Conservation (phyloP, 1,140 invertebrate genomes). For the Sesamia nonagrioides region DNA sequence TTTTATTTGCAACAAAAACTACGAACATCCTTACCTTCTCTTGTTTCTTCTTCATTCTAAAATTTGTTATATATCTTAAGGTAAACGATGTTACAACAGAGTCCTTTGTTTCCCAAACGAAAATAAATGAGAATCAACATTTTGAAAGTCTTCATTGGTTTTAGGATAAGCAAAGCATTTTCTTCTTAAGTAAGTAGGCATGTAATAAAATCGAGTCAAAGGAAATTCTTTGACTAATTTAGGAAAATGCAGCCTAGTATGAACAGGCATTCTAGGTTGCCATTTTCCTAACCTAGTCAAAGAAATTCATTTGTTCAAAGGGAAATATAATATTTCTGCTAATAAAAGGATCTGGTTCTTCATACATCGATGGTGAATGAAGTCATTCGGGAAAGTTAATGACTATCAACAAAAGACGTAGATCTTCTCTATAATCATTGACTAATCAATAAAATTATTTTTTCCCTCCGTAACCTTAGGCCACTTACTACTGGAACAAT, state of each 20-base stretch:
- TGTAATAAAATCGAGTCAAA: conserved; percentile 8
- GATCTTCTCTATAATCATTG: too few species aligned
- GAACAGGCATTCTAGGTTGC: background rate
- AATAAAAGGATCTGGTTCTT: background rate
- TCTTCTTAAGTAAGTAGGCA: conserved; percentile 6
- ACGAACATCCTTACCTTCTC: too few species aligned
- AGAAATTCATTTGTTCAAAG: too few species aligned
- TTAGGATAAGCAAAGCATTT: conserved; percentile 22
- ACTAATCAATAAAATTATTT: too few species aligned
- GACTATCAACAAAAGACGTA: background rate
- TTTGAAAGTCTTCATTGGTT: conserved; percentile 10
- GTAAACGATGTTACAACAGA: background rate
- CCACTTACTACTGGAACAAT: too few species aligned
- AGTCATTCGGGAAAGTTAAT: background rate
- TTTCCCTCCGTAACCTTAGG: too few species aligned
- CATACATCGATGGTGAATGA: background rate
- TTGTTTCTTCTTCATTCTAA: background rate
- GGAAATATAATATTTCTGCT: too few species aligned
- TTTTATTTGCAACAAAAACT: too few species aligned
- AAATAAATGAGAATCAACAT: conserved; percentile 33
- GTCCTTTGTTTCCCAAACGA: conserved; percentile 5
- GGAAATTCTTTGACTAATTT: conserved; percentile 16
- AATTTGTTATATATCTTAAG: conserved; percentile 9
- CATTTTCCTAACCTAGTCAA: background rate
- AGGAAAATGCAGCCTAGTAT: background rate